phyloP scores from a whole-genome alignment of 2,113 vertebrate species.

The Mesembrinibis cayennensis region DNA sequence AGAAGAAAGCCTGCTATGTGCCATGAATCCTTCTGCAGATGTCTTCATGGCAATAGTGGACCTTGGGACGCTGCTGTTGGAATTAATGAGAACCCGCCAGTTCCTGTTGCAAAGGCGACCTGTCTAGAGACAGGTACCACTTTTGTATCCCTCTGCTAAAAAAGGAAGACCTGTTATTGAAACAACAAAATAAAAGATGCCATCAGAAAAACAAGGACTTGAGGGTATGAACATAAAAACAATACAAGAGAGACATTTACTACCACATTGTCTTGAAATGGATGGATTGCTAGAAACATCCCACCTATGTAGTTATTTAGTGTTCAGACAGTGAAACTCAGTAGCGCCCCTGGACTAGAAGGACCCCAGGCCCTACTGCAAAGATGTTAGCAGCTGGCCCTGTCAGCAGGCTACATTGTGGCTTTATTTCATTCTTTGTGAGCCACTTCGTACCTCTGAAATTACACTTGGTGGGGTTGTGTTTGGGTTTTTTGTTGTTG shows the following conservation, averaged over 20 bases:
- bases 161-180: neutral
- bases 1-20: neutral
- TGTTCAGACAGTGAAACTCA: neutral
- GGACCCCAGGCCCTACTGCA: neutral
- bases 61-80: neutral
- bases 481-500: neutral
- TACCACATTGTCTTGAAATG: neutral
- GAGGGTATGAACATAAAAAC: neutral
- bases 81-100: neutral
- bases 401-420: neutral
- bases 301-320: neutral
- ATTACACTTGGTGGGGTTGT: neutral
- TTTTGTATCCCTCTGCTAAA: neutral
- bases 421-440: neutral
- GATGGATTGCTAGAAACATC: neutral
- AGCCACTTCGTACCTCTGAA: neutral
- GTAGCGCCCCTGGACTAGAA: neutral
- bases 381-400: neutral
- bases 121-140: neutral
- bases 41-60: neutral
- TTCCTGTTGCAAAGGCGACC: neutral
- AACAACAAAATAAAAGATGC: neutral
- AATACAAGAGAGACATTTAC: neutral
- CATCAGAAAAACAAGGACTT: neutral
- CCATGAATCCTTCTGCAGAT: neutral